Conservation (phyloP, 2,888 invertebrate species). For the Amiota mariae region DNA sequence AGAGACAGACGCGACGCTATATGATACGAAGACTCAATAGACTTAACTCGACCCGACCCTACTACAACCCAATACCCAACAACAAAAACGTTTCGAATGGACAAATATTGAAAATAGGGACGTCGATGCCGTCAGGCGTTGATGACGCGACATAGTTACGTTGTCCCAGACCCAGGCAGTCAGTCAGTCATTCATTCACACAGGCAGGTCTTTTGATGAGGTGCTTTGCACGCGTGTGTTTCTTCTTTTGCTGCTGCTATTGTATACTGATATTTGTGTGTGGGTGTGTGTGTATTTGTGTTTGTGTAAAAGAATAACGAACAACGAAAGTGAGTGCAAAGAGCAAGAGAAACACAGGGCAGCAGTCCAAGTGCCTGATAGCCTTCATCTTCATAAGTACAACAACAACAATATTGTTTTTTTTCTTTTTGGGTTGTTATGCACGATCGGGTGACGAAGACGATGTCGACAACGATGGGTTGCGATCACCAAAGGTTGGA, state of each 20-base stretch:
- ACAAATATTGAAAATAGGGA: constrained; percentile 22
- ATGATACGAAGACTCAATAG: background rate
- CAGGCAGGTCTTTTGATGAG: constrained; percentile 1
- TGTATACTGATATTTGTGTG: background rate
- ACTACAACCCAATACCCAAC: background rate
- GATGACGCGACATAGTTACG: background rate
- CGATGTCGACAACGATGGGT: too few species aligned
- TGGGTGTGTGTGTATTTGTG: background rate
- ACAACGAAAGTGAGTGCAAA: background rate
- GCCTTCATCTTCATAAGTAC: background rate
- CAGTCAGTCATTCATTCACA: too few species aligned
- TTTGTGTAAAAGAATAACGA: background rate
- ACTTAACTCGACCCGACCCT: background rate
- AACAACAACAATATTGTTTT: background rate
- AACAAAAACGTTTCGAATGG: background rate
- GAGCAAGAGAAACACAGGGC: background rate
- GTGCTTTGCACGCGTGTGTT: background rate
- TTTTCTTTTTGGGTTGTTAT: background rate
- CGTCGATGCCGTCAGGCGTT: background rate
- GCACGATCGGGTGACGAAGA: background rate
- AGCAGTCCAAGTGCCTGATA: background rate
- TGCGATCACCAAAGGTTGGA: too few species aligned
- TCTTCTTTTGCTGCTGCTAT: background rate
- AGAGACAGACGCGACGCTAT: constrained; percentile 22
- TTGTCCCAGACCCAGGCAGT: background rate